Evolutionary conservation across 2,888 invertebrate species (phyloP).

Genomic region (Hemistola chrysoprasaria): DNA sequence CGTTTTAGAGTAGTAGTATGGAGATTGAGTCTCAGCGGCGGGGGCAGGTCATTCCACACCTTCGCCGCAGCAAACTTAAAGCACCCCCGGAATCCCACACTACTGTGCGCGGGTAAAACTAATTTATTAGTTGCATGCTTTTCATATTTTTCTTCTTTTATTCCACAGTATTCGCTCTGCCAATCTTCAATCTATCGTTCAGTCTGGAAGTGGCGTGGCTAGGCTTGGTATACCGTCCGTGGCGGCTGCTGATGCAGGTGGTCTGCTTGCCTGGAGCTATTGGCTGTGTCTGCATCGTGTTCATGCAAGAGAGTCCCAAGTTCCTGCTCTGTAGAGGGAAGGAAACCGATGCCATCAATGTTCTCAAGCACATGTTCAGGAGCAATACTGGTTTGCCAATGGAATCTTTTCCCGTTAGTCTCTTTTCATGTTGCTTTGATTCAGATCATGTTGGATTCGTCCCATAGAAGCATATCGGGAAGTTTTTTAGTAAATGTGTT

Average conservation of each 20-base stretch:
- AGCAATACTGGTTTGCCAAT: conserved; percentile 44
- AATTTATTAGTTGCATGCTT: no score
- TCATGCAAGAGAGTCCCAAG: conserved; percentile 89
- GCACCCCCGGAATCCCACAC: no score
- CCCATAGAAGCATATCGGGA: no score
- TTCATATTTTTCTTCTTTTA: neutral
- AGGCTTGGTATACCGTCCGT: conserved; percentile 83
- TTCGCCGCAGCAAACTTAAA: no score
- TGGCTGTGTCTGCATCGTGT: conserved; percentile 77
- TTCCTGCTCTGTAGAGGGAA: conserved; percentile 85
- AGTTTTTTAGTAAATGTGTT: no score
- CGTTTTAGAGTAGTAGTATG: no score
- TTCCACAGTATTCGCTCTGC: conserved; percentile 54
- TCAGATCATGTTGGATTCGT: no score
- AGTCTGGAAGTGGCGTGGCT: conserved; percentile 57
- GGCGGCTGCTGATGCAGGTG: conserved; percentile 86
- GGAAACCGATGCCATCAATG: conserved; percentile 77
- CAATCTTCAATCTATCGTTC: conserved; percentile 53
- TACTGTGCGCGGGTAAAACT: no score
- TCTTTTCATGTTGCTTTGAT: neutral
- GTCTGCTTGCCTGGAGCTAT: conserved; percentile 84
- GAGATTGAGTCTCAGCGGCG: no score
- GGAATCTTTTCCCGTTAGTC: conserved; percentile 48
- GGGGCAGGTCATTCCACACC: no score
- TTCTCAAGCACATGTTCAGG: conserved; percentile 47